phyloP scores from a whole-genome alignment of 2,797 vertebrate species.

The Urosaurus nigricauda region DNA sequence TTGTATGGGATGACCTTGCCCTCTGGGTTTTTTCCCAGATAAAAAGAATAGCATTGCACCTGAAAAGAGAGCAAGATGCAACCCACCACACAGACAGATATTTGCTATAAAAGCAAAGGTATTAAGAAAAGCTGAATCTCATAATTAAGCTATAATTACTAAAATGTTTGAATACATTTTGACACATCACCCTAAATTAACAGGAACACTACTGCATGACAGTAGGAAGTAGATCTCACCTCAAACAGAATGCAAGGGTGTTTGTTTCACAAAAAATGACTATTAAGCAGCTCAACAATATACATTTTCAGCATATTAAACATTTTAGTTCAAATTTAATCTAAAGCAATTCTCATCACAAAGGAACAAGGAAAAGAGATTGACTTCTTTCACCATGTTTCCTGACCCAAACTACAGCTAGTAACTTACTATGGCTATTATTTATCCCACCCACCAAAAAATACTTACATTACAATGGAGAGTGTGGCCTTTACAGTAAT shows the following conservation, averaged over 20 bases:
- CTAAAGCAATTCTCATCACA: no score
- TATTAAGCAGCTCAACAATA: not conserved
- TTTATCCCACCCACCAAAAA: not conserved
- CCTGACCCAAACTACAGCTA: not conserved
- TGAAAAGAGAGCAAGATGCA: not conserved
- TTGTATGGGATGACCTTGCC: not conserved
- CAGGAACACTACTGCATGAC: not conserved
- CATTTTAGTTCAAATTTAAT: not conserved
- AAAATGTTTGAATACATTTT: not conserved
- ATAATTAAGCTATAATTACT: not conserved
- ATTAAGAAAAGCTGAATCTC: not conserved
- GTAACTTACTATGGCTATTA: not conserved
- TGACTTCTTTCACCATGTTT: no score
- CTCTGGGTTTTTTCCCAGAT: not conserved
- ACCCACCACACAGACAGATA: not conserved
- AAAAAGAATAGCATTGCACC: not conserved
- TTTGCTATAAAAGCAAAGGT: not conserved
- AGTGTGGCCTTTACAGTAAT: not conserved
- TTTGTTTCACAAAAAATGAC: not conserved
- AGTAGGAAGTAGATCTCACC: not conserved
- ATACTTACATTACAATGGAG: not conserved
- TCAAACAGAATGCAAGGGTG: not conserved
- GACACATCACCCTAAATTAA: not conserved
- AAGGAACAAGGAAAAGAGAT: no score
- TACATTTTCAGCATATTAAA: not conserved